phyloP scores from a whole-genome alignment of 1,140 invertebrate genomes.

The Brachionus calyciflorus region DNA sequence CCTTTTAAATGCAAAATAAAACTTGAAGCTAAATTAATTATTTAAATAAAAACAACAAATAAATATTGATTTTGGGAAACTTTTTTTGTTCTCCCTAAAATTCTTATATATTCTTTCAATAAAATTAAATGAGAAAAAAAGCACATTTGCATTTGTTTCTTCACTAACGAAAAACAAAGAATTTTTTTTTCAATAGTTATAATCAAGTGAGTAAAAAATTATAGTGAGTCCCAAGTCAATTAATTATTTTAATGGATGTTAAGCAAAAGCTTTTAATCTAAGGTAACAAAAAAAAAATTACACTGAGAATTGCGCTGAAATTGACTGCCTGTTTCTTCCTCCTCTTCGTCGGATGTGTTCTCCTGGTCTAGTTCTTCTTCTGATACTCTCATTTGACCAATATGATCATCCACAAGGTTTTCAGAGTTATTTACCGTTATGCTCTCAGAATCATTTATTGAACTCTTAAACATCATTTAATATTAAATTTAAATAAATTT shows the following conservation, averaged over 20 bases:
- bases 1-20: not conserved
- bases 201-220: no score
- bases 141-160: no score
- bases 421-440: constrained; percentile 3
- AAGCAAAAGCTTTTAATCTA: no score
- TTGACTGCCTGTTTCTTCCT: not conserved
- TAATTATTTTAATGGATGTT: no score
- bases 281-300: not conserved
- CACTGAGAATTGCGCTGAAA: not conserved
- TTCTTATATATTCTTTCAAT: no score
- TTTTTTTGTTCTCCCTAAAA: constrained; percentile 9
- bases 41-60: constrained; percentile 21
- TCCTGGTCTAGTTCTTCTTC: constrained; percentile 1
- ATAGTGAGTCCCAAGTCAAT: no score
- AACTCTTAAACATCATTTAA: constrained; percentile 12
- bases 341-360: not conserved
- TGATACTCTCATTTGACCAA: not conserved
- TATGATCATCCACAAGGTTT: not conserved
- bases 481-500: not conserved
- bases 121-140: not conserved
- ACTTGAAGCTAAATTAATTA: constrained; percentile 17
- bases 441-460: constrained; percentile 25
- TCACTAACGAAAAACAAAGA: constrained; percentile 1
- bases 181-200: not conserved
- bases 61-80: constrained; percentile 26